Conservation (phyloP, 1,140 invertebrate species). For the Planococcus citri region DNA sequence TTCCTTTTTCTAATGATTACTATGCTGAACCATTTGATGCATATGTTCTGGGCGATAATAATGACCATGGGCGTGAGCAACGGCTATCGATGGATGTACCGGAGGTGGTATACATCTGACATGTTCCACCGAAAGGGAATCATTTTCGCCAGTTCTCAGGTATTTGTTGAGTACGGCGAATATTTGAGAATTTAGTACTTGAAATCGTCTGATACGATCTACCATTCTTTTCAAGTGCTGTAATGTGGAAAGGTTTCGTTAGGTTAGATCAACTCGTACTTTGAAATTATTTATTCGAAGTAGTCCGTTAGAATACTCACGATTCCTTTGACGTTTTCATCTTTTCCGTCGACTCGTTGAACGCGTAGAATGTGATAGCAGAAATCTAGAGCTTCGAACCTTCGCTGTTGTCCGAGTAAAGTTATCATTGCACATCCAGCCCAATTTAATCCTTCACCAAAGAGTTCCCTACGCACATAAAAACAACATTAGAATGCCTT, state of each 20-base stretch:
- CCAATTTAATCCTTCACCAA: slow-evolving; percentile 98
- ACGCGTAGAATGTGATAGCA: slow-evolving; percentile 96
- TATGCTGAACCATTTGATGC: slow-evolving; percentile 11
- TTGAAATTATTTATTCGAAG: background rate
- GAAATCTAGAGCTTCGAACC: slow-evolving; percentile 97
- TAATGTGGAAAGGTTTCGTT: slow-evolving; percentile 34
- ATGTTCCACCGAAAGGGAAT: slow-evolving; percentile 84
- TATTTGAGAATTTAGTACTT: slow-evolving; percentile 97
- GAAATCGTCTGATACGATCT: slow-evolving; percentile 91
- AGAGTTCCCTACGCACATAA: slow-evolving; percentile 64
- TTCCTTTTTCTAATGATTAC: too few species aligned
- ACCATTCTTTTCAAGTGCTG: slow-evolving; percentile 94
- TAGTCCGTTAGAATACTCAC: slow-evolving; percentile 49
- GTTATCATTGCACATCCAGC: slow-evolving; percentile 97
- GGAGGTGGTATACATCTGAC: slow-evolving; percentile 94
- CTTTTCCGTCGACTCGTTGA: slow-evolving; percentile 92
- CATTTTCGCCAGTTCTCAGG: slow-evolving; percentile 64
- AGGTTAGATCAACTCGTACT: background rate
- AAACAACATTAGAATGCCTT: background rate
- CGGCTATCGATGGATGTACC: slow-evolving; percentile 58
- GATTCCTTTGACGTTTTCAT: slow-evolving; percentile 90
- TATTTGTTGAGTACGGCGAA: slow-evolving; percentile 96
- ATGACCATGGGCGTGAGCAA: slow-evolving; percentile 36
- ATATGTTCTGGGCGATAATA: slow-evolving; percentile 29
- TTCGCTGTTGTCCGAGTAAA: slow-evolving; percentile 85